These are phyloP conservation scores for Stenopsyche tienmushanensis DNA, from an alignment of 1,140 invertebrate species.

Conservation along the genomic window DNA sequence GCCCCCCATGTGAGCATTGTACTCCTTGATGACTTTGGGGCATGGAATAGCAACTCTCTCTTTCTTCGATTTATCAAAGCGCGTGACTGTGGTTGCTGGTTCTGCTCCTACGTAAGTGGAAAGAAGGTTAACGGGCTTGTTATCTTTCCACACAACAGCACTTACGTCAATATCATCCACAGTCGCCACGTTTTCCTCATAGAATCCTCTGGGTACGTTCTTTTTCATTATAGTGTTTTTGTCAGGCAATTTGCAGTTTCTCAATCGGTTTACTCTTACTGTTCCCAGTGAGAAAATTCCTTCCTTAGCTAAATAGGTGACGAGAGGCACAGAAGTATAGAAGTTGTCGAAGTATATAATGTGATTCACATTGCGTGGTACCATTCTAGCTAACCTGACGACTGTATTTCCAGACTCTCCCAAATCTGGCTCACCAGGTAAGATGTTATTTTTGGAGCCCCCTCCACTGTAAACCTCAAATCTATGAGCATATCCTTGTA, in stretches of 20 bases:
- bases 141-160: neutral
- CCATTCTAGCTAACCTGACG: constrained; percentile 28
- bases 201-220: neutral
- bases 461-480: constrained; percentile 42
- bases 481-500: constrained; percentile 38
- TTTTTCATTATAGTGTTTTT: neutral
- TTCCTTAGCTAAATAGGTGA: constrained; percentile 27
- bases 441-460: constrained; percentile 19
- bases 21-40: constrained; percentile 52
- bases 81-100: neutral
- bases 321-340: constrained; percentile 33
- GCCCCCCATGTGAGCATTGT: constrained; percentile 56
- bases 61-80: constrained; percentile 42
- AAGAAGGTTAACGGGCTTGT: neutral
- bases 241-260: neutral
- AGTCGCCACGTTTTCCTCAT: neutral
- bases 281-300: neutral
- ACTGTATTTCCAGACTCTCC: constrained; percentile 40
- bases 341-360: constrained; percentile 41
- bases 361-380: constrained; percentile 38
- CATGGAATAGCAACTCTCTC: constrained; percentile 48
- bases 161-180: neutral
- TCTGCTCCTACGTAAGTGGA: neutral
- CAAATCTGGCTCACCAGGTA: constrained; percentile 33
- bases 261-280: neutral